Evolutionary conservation across 2,797 vertebrate genomes (phyloP), one percentile per base, ranked within the genome.

Genomic region (Halcyon badia): DNA sequence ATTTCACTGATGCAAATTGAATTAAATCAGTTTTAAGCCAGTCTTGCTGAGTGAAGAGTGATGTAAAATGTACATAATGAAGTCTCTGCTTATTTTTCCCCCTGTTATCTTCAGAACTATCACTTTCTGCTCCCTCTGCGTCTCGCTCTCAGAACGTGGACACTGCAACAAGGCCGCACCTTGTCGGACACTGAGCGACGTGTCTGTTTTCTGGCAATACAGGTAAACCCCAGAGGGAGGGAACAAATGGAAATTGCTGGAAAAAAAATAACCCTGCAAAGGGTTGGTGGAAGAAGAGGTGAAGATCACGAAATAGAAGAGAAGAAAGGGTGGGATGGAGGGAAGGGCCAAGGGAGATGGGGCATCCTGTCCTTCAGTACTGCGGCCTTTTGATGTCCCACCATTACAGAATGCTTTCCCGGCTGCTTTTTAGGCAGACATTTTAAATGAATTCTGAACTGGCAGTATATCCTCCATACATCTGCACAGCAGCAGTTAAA

Each of bases 381-480:
- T 73, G 30, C 0, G 0, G 25, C 28, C 35, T 92, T 84, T 42
- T 26, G n/a, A 13, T 61, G 49, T 22, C 75, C 25, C 28, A 11
- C 51, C 6, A 1, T 35, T 31, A 66, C 22, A 71, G 39, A 71
- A 51, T 35, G 26, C 22, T 90, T 81, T 69, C 52, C 28, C 6
- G 1, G 35, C 39, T 82, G 76, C 39, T 66, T 87, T 70, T 73
- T n/a, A 68, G 31, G 56, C 64, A 87, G 44, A n/a, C 0, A 1
- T 82, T 83, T 72, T 39, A 76, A 76, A 68, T 64, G 24, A 56
- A 24, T 60, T 49, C 65, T 77, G 68, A 51, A 84, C 58, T 28
- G 81, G 39, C 56, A n/a, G 17, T 51, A 28, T 35, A 58, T 48
- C 33, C 37, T 78, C n/a, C 5, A 4, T 17, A 30, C 3, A 0